These are phyloP conservation scores for Prunella fulvescens DNA, from an alignment of 2,113 vertebrate genomes.

Conservation along the genomic window DNA sequence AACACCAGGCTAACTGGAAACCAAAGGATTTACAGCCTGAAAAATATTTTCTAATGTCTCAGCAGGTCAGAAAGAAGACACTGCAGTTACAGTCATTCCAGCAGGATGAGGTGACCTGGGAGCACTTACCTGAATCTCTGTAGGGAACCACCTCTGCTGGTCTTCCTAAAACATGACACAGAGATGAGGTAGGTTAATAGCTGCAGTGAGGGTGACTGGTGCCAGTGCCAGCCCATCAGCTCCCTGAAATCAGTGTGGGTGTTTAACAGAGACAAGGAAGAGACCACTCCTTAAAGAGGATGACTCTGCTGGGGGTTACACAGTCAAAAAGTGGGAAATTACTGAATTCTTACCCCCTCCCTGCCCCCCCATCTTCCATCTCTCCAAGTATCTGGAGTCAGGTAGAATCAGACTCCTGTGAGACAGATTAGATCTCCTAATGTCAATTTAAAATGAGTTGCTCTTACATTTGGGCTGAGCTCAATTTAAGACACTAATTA, in stretches of 20 bases:
- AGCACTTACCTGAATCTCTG: neutral
- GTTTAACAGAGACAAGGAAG: neutral
- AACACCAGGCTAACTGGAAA: neutral
- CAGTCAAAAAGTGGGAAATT: neutral
- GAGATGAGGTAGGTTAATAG: neutral
- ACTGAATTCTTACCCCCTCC: neutral
- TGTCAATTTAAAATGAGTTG: neutral
- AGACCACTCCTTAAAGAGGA: neutral
- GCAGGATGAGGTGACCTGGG: neutral
- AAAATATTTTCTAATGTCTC: neutral
- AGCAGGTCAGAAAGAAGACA: neutral
- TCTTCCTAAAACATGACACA: neutral
- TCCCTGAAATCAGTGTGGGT: neutral
- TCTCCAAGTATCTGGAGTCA: neutral
- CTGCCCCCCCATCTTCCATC: neutral
- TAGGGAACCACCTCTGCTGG: conserved; percentile 23
- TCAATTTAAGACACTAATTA: neutral
- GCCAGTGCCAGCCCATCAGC: neutral
- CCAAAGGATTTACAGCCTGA: neutral
- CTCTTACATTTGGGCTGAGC: neutral
- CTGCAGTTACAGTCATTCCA: neutral
- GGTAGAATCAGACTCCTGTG: neutral
- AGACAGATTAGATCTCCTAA: neutral
- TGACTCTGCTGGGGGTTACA: neutral
- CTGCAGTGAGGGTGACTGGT: neutral